Evolutionary conservation across 2,888 invertebrate genomes (phyloP).

Genomic region (Trachelus troglodyta): DNA sequence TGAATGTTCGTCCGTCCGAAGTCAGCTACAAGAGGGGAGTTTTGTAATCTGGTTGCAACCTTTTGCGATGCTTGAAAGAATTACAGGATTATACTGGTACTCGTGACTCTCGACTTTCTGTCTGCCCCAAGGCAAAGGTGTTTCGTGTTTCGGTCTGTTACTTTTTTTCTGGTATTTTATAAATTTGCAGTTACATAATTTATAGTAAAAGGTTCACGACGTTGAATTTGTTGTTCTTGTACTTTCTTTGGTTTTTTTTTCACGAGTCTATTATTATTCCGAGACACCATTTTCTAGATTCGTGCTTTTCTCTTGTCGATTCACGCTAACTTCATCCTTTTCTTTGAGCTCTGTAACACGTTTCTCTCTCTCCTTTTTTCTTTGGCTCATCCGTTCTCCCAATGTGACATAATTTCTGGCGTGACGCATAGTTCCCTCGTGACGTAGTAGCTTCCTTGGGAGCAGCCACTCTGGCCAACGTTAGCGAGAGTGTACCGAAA

Average conservation of each 20-base stretch:
- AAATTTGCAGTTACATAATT: not conserved
- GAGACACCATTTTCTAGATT: not conserved
- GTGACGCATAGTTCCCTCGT: conserved; percentile 14
- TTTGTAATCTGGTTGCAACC: too few relatives aligned
- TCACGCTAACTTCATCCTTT: not conserved
- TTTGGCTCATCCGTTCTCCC: conserved; percentile 15
- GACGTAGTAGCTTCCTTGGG: conserved; percentile 6
- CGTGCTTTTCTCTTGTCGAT: not conserved
- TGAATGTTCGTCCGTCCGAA: too few relatives aligned
- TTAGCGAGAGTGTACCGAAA: conserved; percentile 29
- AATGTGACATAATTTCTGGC: conserved; percentile 14
- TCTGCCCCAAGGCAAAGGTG: too few relatives aligned
- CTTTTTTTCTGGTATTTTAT: too few relatives aligned
- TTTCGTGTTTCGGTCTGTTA: too few relatives aligned
- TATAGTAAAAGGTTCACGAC: not conserved
- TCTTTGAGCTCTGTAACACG: not conserved
- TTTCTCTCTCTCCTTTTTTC: conserved; percentile 8
- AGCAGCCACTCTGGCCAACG: not conserved
- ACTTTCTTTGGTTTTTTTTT: not conserved
- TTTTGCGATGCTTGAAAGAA: too few relatives aligned
- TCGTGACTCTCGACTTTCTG: too few relatives aligned
- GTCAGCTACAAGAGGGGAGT: too few relatives aligned
- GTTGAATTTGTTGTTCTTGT: not conserved
- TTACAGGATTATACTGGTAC: too few relatives aligned
- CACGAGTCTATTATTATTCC: not conserved